These are phyloP conservation scores for Willisornis vidua DNA, from an alignment of 2,113 vertebrate species.

Conservation along the genomic window DNA sequence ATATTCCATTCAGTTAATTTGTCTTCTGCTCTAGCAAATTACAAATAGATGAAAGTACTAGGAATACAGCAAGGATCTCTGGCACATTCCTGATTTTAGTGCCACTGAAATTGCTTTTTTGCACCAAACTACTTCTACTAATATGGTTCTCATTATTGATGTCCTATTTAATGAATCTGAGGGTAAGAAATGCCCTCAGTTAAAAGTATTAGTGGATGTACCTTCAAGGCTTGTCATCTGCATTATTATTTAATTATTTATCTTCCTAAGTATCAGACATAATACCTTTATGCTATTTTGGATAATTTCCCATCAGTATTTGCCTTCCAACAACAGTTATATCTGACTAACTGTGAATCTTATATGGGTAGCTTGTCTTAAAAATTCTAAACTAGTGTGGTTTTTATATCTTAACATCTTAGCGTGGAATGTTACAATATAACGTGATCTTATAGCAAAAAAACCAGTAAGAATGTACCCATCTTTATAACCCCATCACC, in stretches of 20 bases:
- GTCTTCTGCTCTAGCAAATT: not conserved
- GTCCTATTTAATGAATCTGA: not conserved
- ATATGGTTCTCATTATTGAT: not conserved
- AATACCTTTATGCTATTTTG: not conserved
- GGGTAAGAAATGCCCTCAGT: not conserved
- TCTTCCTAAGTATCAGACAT: not conserved
- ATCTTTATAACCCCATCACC: not conserved
- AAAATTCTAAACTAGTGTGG: not conserved
- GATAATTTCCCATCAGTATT: not conserved
- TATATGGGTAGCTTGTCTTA: not conserved
- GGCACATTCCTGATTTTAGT: not conserved
- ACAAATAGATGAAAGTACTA: not conserved
- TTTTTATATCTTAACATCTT: not conserved
- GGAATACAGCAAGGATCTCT: not conserved
- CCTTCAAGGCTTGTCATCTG: not conserved
- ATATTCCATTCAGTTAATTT: not conserved
- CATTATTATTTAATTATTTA: not conserved
- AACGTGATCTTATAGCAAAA: not conserved
- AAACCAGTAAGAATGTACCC: not conserved
- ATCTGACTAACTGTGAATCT: not conserved
- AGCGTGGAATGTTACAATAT: not conserved
- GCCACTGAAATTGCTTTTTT: not conserved
- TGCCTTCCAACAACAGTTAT: not conserved
- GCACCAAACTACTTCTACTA: not conserved
- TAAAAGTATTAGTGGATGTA: not conserved